Evolutionary conservation across 2,797 vertebrate genomes (phyloP), one percentile per base, ranked within the genome.

Genomic region (Sylvilagus floridanus): DNA sequence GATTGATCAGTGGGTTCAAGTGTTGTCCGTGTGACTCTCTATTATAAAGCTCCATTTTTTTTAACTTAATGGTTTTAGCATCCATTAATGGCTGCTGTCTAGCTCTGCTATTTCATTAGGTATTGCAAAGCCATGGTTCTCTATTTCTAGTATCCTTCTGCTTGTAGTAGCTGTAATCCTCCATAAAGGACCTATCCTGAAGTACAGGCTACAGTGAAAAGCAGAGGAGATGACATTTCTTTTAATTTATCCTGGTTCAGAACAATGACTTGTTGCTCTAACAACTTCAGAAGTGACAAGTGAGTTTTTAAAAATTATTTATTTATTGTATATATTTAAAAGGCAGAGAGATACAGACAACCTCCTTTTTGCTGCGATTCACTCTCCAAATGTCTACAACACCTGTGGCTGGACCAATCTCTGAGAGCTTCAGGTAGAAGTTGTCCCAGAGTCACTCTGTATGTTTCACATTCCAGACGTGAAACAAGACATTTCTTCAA

Each of bases 141-240:
- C 85, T 37, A 84, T 28, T 84, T 72, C 62, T 52, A 76, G 84
- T 52, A 93, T 35, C 28, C 50, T 77, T 88, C 47, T 93, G 47
- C 66, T 91, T 42, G 89, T 72, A 83, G 50, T 50, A 77, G 10
- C 57, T 83, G 5, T 35, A 75, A 94, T 78, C 87, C 37, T 89
- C 50, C 87, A 28, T 19, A 47, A 71, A 88, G 54, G 93, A 72
- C 54, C 65, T 84, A 79, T 14, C 63, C 50, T 79, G 7, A 88
- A 88, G 57, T 35, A 60, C 2, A 92, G 57, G 37, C 16, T 32
- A 4, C n/a, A 21, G 7, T 19, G 54, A 28, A 63, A 77, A 65
- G 42, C 14, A n/a, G 42, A 5, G 30, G 42, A 21, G 35, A 30
- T 16, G 4, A 50, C 42, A n/a, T 22, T 47, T 73, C 28, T 10